These are phyloP conservation scores for Lontra canadensis DNA, from an alignment of 2,113 vertebrate species.

Conservation along the genomic window DNA sequence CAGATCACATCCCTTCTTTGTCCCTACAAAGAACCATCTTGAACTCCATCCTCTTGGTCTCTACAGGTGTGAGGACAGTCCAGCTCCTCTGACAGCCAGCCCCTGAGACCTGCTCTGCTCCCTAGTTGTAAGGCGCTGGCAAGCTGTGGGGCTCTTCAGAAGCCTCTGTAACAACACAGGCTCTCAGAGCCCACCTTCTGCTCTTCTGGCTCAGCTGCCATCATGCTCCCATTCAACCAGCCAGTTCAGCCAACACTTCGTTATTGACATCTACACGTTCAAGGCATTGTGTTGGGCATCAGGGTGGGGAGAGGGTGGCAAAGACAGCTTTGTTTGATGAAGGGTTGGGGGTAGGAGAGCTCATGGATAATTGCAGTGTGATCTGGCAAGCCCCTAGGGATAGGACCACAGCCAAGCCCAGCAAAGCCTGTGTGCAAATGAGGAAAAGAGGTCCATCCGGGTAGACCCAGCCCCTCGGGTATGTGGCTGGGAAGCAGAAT, in stretches of 20 bases:
- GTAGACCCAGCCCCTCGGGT: too few relatives aligned
- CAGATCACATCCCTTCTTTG: neutral
- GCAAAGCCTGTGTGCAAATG: neutral
- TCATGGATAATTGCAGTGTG: too few relatives aligned
- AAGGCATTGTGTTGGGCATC: neutral
- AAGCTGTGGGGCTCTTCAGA: too few relatives aligned
- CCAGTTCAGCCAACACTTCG: neutral
- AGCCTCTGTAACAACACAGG: neutral
- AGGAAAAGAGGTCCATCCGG: neutral
- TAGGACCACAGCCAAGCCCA: neutral
- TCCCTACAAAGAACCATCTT: neutral
- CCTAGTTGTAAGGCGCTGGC: neutral
- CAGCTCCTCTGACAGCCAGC: fast-evolving
- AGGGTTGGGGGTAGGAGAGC: neutral
- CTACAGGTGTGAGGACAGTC: neutral
- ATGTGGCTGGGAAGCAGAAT: neutral
- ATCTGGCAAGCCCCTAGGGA: neutral
- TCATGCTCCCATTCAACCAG: neutral
- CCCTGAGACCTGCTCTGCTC: too few relatives aligned
- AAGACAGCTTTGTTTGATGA: neutral
- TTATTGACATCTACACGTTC: neutral
- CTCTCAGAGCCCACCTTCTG: neutral
- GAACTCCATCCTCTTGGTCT: neutral
- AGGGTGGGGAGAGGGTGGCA: neutral
- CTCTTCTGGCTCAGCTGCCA: neutral